Evolutionary conservation across 2,888 invertebrate genomes (phyloP).

Genomic region (Hartigia nigra): DNA sequence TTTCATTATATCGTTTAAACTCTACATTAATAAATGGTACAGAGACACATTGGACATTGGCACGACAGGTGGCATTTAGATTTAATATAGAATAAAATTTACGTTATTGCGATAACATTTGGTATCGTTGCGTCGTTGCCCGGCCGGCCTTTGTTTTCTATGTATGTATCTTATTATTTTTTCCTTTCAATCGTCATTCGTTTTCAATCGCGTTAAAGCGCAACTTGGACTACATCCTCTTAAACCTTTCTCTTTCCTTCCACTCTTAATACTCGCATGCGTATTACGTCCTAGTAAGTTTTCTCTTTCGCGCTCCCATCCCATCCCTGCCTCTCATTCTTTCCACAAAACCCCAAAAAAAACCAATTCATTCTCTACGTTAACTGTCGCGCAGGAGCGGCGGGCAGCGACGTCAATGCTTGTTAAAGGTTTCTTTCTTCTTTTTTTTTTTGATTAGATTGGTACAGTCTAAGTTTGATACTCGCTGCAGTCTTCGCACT

Average conservation of each 20-base stretch:
- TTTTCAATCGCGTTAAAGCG: conserved; percentile 26
- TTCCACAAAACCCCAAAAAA: background rate
- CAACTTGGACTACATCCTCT: no score
- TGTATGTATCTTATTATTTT: conserved; percentile 38
- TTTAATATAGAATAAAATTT: conserved; percentile 67
- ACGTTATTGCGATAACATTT: conserved; percentile 67
- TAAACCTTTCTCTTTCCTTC: background rate
- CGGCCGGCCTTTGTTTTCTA: conserved; percentile 43
- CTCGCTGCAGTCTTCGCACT: conserved; percentile 64
- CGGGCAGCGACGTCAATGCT: conserved; percentile 62
- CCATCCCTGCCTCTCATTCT: no score
- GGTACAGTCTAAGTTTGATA: conserved; percentile 66
- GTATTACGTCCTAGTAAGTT: conserved; percentile 20
- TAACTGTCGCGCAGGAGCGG: conserved; percentile 36
- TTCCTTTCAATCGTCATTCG: conserved; percentile 23
- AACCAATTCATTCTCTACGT: conserved; percentile 15
- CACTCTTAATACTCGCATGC: conserved; percentile 12
- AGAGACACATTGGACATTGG: conserved; percentile 67
- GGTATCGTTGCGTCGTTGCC: conserved; percentile 66
- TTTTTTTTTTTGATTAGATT: conserved; percentile 63
- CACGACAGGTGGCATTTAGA: conserved; percentile 67
- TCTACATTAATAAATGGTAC: conserved; percentile 65
- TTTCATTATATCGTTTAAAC: conserved; percentile 52
- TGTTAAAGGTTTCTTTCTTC: conserved; percentile 45
- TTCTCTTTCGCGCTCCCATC: background rate